Conservation (phyloP, 1,140 invertebrate species). For the Tetragonula clypearis region DNA sequence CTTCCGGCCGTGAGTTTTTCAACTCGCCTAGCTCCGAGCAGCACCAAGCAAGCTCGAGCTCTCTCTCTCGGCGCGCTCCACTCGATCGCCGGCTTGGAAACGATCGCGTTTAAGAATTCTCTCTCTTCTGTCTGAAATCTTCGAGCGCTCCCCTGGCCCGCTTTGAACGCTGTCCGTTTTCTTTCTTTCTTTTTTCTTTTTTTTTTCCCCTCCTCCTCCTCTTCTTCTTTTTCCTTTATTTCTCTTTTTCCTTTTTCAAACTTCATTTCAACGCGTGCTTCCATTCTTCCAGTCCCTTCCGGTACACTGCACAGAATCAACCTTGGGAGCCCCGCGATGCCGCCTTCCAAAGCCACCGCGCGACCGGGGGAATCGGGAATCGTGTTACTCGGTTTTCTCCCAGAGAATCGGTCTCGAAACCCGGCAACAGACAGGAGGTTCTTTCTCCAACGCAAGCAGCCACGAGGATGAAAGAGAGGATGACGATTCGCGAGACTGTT, state of each 20-base stretch:
- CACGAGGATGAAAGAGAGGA: background rate
- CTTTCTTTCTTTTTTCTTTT: no score
- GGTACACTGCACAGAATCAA: background rate
- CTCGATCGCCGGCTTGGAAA: constrained; percentile 17
- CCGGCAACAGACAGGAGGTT: no score
- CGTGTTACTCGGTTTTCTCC: constrained; percentile 1
- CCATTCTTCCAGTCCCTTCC: constrained; percentile 5
- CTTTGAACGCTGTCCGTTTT: background rate
- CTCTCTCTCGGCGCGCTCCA: background rate
- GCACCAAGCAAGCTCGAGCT: no score
- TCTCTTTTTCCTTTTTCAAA: background rate
- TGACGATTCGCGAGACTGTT: no score
- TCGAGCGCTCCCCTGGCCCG: background rate
- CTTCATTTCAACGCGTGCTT: background rate
- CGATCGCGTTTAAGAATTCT: constrained; percentile 18
- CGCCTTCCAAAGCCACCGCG: background rate
- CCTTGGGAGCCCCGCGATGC: background rate
- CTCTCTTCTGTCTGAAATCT: background rate
- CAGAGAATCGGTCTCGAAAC: background rate
- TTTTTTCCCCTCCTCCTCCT: no score
- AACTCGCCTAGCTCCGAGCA: background rate
- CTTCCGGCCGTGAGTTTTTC: constrained; percentile 17
- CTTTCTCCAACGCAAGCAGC: background rate
- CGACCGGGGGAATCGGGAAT: background rate
- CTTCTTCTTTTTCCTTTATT: no score